Conservation (phyloP, 2,797 vertebrate genomes). For the Melanotaenia boesemani region DNA sequence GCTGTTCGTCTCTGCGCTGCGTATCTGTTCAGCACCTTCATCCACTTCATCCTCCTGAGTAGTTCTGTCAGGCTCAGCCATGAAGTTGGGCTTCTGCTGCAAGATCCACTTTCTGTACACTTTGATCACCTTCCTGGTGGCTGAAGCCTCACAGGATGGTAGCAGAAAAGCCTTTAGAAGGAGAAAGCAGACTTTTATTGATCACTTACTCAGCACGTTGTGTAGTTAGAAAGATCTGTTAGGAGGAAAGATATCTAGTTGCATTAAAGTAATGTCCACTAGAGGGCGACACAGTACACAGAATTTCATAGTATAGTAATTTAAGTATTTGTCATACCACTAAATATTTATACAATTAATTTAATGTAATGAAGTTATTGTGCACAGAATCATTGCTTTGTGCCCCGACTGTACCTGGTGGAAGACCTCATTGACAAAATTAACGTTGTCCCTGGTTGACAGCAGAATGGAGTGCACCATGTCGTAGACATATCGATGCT, state of each 20-base stretch:
- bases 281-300: slow-evolving; percentile 69
- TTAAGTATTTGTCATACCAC: neutral
- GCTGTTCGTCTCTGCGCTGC: slow-evolving; percentile 59
- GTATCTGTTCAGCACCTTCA: slow-evolving; percentile 70
- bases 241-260: neutral
- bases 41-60: slow-evolving; percentile 80
- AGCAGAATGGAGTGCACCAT: slow-evolving; percentile 95
- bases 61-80: slow-evolving; percentile 92
- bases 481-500: slow-evolving; percentile 91
- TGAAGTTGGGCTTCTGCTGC: slow-evolving; percentile 92
- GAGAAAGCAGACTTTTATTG: slow-evolving; percentile 4
- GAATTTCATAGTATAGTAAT: neutral
- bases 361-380: neutral
- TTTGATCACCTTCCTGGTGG: slow-evolving; percentile 94
- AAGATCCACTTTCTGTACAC: slow-evolving; percentile 98
- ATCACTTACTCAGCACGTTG: neutral
- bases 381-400: neutral
- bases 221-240: neutral
- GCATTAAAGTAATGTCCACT: slow-evolving; percentile 47
- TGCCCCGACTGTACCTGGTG: slow-evolving; percentile 86
- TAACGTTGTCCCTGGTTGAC: slow-evolving; percentile 95
- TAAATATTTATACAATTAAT: neutral
- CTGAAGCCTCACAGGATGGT: slow-evolving; percentile 92
- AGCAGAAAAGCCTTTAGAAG: slow-evolving; percentile 91
- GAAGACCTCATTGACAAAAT: slow-evolving; percentile 99